Base-by-base conservation (phyloP, 1,140 invertebrate species). In the Zaprionus camerounensis region DNA sequence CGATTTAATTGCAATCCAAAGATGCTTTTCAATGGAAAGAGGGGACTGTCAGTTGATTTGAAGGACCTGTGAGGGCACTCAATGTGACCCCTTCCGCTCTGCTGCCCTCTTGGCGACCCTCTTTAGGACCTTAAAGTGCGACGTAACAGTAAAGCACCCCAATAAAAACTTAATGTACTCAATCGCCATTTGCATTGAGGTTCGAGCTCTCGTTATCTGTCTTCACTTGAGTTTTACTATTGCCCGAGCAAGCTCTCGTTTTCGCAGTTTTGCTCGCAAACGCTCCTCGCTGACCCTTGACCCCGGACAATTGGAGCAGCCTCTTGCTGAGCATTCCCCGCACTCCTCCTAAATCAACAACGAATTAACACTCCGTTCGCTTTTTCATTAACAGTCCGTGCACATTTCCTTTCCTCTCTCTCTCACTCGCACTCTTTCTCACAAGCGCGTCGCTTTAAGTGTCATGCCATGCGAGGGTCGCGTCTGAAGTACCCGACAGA, bases 101-200 rank as follows among this genome's bases (percentile, higher is more conserved):
- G 2, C 12, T 13, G 3, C n/a, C 5, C 41, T 17, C 5, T 15
- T 6, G n/a, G 15, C 38, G 3, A 17, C 15, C 20, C n/a, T n/a
- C n/a, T n/a, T 51, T 51, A 22, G 20, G 41, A 9, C n/a, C 20
- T 24, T 24, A 24, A 51, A 51, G 20, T 24, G 20, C 9, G 46
- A 11, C 17, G 20, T 51, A 13, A 51, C 46, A 22, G 7, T 51
- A 22, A 51, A 51, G 46, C 20, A 20, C 12, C 20, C 11, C 20
- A 51, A 51, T 51, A 51, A 51, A 51, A 51, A 24, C 46, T 24
- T 51, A 51, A 51, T 51, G 46, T 51, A 24, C 17, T 51, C 20
- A 4, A 13, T 20, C 46, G 46, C 20, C 46, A 51, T 51, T 51
- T 51, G 46, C 22, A 51, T 24, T 20, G 46, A 24, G 46, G 24